Percentiles rank a stretch among this genome's conserved stretches.
Conservation (phyloP, 2,797 vertebrate genomes). For the Darevskia mixta region DNA sequence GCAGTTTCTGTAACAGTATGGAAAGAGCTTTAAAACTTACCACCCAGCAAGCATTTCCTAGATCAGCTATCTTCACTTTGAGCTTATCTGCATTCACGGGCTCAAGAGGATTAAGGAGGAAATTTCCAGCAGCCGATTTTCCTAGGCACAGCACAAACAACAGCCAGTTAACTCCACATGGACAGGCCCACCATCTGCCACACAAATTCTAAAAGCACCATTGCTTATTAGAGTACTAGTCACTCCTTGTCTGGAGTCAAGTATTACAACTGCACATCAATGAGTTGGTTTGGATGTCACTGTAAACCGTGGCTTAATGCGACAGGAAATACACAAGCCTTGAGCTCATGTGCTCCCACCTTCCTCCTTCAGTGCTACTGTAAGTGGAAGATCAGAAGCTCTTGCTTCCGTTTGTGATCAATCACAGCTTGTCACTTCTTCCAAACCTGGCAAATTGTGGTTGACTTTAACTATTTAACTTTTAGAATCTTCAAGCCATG, state of each 20-base stretch:
- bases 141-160: slow-evolving; percentile 75
- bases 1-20: slow-evolving; percentile 31
- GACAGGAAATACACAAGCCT: background rate
- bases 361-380: background rate
- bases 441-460: background rate
- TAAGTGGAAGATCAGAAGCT: background rate
- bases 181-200: slow-evolving; percentile 53
- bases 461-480: background rate
- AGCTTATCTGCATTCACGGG: slow-evolving; percentile 95
- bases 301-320: background rate
- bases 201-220: slow-evolving; percentile 32
- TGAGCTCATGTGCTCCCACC: background rate
- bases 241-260: background rate
- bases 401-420: background rate
- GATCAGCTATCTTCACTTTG: slow-evolving; percentile 98
- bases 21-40: slow-evolving; percentile 82
- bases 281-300: background rate
- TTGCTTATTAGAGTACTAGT: background rate
- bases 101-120: slow-evolving; percentile 97
- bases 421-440: background rate
- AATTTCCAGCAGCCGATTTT: slow-evolving; percentile 90
- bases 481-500: background rate
- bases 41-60: slow-evolving; percentile 99
- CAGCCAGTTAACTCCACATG: slow-evolving; percentile 55
- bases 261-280: background rate